Evolutionary conservation across 53 echinoderm and acorn worm genomes (phyloP).

Genomic region (Stichopus horrens): DNA sequence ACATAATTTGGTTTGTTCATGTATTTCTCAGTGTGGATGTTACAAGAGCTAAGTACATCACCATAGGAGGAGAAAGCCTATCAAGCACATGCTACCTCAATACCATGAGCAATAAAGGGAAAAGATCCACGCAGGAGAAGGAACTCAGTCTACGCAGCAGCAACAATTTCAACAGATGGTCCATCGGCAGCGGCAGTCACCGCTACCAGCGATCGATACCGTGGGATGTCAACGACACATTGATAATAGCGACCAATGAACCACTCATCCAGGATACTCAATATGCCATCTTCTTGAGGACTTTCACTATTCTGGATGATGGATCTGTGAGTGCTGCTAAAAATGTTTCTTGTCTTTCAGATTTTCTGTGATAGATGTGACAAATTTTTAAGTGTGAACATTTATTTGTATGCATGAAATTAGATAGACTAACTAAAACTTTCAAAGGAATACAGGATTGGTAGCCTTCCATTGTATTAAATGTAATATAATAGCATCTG

Average conservation of each 20-base stretch:
- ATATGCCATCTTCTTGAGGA: conserved; percentile 11
- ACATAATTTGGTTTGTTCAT: too few relatives aligned
- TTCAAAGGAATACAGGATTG: too few relatives aligned
- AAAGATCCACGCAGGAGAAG: neutral
- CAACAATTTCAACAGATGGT: neutral
- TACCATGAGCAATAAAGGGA: neutral
- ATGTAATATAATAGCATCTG: too few relatives aligned
- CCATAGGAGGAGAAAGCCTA: neutral
- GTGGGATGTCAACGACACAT: neutral
- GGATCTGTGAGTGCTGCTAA: neutral
- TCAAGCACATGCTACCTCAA: neutral
- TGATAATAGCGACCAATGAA: neutral
- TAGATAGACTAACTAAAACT: too few relatives aligned
- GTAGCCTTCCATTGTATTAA: too few relatives aligned
- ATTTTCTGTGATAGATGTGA: neutral
- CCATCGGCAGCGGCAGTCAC: neutral
- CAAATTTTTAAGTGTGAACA: too few relatives aligned
- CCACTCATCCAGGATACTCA: neutral
- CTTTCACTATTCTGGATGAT: neutral
- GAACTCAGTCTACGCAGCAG: neutral
- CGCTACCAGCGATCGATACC: neutral
- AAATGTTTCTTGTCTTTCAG: neutral
- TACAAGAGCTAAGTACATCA: neutral
- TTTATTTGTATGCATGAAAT: too few relatives aligned
- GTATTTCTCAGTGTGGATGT: neutral